Conservation (phyloP, 2,888 invertebrate species). For the Apodemia hepburni region DNA sequence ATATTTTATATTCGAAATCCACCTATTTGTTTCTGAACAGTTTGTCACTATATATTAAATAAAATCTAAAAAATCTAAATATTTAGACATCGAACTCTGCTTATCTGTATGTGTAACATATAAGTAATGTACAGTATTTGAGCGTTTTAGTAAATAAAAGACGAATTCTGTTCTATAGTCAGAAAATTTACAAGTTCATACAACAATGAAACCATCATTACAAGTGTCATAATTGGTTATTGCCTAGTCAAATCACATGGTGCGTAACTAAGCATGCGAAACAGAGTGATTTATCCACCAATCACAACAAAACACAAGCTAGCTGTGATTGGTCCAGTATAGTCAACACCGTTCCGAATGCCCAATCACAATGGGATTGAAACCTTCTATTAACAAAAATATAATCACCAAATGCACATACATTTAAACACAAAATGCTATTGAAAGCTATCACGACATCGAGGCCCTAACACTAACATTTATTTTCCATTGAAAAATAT, state of each 20-base stretch:
- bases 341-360: neutral
- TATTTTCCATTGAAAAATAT: constrained; percentile 70
- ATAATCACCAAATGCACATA: constrained; percentile 9
- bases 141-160: constrained; percentile 14
- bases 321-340: neutral
- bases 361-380: constrained; percentile 6
- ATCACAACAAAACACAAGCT: neutral
- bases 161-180: constrained; percentile 4
- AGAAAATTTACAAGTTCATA: neutral
- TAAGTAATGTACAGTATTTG: constrained; percentile 19
- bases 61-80: neutral
- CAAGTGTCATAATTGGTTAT: neutral
- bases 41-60: neutral
- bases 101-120: constrained; percentile 24
- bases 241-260: constrained; percentile 10
- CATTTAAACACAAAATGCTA: constrained; percentile 36
- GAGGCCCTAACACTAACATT: constrained; percentile 67
- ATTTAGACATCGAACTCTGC: constrained; percentile 1
- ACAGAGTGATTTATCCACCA: neutral
- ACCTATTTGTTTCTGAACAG: neutral
- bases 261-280: neutral
- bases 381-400: neutral
- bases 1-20: neutral
- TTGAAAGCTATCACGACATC: constrained; percentile 72
- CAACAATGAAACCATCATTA: neutral